Percentiles rank a stretch among this genome's conserved stretches.
phyloP scores from a whole-genome alignment of 2,113 vertebrate genomes.

The Platichthys stellatus region DNA sequence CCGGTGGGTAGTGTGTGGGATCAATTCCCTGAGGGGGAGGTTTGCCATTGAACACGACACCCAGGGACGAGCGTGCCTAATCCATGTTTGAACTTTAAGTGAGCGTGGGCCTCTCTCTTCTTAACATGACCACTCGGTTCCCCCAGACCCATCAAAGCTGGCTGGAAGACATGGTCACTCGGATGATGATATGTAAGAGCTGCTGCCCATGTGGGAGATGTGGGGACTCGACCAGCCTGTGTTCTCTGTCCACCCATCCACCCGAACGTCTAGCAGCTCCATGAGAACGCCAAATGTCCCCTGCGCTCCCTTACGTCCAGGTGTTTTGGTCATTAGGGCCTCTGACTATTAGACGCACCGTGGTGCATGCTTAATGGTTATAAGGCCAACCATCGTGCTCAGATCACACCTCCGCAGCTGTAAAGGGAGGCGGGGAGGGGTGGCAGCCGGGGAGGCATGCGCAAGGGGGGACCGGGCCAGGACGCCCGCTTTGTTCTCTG shows the following conservation, averaged over 20 bases:
- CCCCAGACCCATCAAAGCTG: conserved; percentile 32
- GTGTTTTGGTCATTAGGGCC: conserved; percentile 83
- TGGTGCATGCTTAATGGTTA: conserved; percentile 77
- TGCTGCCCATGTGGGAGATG: conserved; percentile 25
- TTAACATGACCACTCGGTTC: conserved; percentile 60
- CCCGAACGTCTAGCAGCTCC: conserved; percentile 36
- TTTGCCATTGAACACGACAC: conserved; percentile 76
- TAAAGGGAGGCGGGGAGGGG: conserved; percentile 70
- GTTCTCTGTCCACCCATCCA: conserved; percentile 19
- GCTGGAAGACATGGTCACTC: conserved; percentile 42
- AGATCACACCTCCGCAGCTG: conserved; percentile 83
- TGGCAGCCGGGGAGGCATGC: conserved; percentile 74
- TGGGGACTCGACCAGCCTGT: conserved; percentile 15
- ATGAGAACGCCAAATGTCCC: conserved; percentile 55
- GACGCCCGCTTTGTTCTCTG: conserved; percentile 78
- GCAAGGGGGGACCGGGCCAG: conserved; percentile 57
- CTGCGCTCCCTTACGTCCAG: conserved; percentile 68
- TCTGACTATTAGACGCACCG: conserved; percentile 68
- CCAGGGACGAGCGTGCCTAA: conserved; percentile 78
- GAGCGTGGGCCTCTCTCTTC: conserved; percentile 69
- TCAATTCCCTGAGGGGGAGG: conserved; percentile 67
- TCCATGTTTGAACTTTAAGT: conserved; percentile 77
- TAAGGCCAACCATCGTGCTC: conserved; percentile 75
- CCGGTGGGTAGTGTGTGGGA: conserved; percentile 51
- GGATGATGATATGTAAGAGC: conserved; percentile 27